Base-by-base conservation (phyloP, 2,888 invertebrate species). In the Tetragonula carbonaria region DNA sequence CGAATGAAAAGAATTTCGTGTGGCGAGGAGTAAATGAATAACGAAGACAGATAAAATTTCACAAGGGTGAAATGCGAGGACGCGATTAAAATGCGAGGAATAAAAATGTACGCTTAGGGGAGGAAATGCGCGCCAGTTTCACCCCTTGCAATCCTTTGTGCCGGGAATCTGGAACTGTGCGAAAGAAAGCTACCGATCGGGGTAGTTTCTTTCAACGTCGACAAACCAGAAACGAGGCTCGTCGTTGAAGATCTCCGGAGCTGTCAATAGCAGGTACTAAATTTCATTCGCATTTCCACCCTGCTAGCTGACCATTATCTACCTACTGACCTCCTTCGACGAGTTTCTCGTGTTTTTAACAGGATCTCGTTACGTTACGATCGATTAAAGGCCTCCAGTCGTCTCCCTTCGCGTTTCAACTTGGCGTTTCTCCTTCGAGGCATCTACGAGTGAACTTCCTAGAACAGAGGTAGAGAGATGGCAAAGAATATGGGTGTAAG, bases 221-320 rank as follows among this genome's bases (percentile, higher is more conserved):
- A 33, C 33, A 67, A 66, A 21, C 65, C 71, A 55, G 63, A 70
- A 70, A 74, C 70, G 71, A 62, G 53, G 51, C 4, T 28, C 23
- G 38, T 59, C 53, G 66, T 59, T 66, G 78, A 55, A 67, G 57
- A 38, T 53, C 68, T 72, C 51, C 8, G 8, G 8, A 4, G 23
- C 82, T 84, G 86, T 79, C 85, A 68, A 85, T 86, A 71, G 53
- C 86, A 86, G 85, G 57, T 67, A 57, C 14, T 14, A 21, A 55
- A 62, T 78, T 45, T 38, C 77, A 1, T 68, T 75, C 59, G 45
- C 53, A 78, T 72, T 75, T 79, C 71, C 74, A 67, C 50, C 62
- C 68, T 81, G 74, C 80, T 78, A 45, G 68, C 13, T 57, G 50
- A 18, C 74, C 78, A 33, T 75, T 70, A 73, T 67, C 67, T 45